Percentiles rank a stretch among this genome's conserved stretches.
phyloP scores from a whole-genome alignment of 2,113 vertebrate species.

The Salminus brasiliensis region DNA sequence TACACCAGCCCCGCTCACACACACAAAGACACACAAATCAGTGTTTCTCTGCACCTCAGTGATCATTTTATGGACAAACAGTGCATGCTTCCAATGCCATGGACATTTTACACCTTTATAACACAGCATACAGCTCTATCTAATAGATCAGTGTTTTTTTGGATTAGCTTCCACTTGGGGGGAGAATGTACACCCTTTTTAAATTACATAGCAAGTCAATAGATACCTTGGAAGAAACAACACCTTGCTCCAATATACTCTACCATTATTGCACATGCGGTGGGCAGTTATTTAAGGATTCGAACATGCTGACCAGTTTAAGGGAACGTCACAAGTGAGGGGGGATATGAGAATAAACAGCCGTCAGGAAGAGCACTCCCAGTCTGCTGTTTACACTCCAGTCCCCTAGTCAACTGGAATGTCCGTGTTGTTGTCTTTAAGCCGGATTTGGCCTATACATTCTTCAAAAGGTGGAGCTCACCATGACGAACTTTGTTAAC shows the following conservation, averaged over 20 bases:
- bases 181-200: neutral
- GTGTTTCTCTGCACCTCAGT: neutral
- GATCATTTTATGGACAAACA: neutral
- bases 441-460: neutral
- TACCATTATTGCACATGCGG: neutral
- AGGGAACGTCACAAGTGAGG: slow-evolving; percentile 5
- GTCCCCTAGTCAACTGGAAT: slow-evolving; percentile 4
- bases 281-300: slow-evolving; percentile 24
- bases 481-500: neutral
- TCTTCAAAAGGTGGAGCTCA: slow-evolving; percentile 8
- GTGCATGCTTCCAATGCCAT: neutral
- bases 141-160: neutral
- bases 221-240: neutral
- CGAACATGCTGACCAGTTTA: neutral
- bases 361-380: slow-evolving; percentile 12
- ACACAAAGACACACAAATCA: slow-evolving; percentile 34
- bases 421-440: neutral
- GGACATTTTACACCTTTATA: neutral
- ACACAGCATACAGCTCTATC: neutral
- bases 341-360: slow-evolving; percentile 24
- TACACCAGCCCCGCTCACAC: slow-evolving; percentile 47
- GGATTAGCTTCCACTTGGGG: neutral
- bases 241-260: neutral
- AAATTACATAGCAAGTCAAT: neutral
- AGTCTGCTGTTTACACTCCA: slow-evolving; percentile 14